phyloP scores from a whole-genome alignment of 64 coral and sea anemone genomes.

The Stylophora pistillata region DNA sequence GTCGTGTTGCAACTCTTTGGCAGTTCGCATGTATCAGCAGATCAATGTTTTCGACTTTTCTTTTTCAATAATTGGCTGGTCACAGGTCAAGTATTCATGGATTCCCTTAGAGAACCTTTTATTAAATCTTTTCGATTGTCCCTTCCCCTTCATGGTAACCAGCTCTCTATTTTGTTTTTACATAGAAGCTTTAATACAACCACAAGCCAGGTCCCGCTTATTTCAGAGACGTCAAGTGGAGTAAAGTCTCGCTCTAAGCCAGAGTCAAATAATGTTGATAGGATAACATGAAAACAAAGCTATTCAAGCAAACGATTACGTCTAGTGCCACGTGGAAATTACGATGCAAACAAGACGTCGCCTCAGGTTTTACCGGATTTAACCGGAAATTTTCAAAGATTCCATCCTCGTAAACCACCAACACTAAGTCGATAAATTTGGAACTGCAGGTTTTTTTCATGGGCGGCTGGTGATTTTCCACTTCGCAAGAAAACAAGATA shows the following conservation, averaged over 20 bases:
- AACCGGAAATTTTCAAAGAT: not conserved
- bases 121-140: not conserved
- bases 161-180: not conserved
- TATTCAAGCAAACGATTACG: not conserved
- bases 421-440: not conserved
- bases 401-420: not conserved
- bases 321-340: constrained; percentile 25
- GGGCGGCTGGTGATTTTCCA: not conserved
- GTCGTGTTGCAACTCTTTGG: too few relatives aligned
- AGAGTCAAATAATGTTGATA: not conserved
- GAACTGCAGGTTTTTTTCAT: constrained; percentile 19
- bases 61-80: not conserved
- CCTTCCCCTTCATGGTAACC: not conserved
- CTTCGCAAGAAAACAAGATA: not conserved
- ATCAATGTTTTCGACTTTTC: not conserved
- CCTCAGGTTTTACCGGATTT: not conserved
- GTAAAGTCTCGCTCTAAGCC: not conserved
- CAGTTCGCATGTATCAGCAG: too few relatives aligned
- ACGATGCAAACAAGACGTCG: not conserved
- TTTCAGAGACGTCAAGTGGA: not conserved
- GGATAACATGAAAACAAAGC: not conserved
- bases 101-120: not conserved
- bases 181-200: not conserved
- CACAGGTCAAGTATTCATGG: not conserved
- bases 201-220: not conserved